phyloP scores from a whole-genome alignment of 2,113 vertebrate genomes.

The Polypterus bichir region DNA sequence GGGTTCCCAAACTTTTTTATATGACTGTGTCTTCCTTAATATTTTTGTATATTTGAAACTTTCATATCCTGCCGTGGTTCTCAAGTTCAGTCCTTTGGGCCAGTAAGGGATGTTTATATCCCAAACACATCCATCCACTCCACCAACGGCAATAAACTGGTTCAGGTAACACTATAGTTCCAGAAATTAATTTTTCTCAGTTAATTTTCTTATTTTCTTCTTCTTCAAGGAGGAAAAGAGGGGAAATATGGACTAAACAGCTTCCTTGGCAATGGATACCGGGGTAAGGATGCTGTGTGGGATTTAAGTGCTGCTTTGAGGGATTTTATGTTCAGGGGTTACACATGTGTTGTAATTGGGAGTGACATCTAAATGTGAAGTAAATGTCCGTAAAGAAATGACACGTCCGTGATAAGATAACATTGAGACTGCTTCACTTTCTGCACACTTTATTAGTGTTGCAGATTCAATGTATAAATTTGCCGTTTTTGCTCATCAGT shows the following conservation, averaged over 20 bases:
- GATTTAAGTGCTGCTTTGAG: too few relatives aligned
- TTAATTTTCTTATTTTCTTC: background rate
- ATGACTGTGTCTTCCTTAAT: background rate
- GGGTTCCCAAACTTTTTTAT: too few relatives aligned
- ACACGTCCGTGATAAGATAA: too few relatives aligned
- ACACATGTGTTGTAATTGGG: too few relatives aligned
- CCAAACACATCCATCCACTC: background rate
- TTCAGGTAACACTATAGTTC: background rate
- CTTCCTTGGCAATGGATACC: slow-evolving; percentile 52
- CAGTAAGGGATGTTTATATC: background rate
- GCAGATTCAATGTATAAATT: too few relatives aligned
- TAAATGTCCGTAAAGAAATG: too few relatives aligned
- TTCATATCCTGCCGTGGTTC: background rate
- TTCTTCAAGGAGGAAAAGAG: slow-evolving; percentile 37
- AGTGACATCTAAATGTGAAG: too few relatives aligned
- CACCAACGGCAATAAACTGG: background rate
- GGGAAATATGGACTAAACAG: slow-evolving; percentile 46
- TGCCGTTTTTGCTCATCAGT: too few relatives aligned
- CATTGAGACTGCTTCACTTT: too few relatives aligned
- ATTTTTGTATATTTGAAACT: background rate
- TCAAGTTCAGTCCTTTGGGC: background rate
- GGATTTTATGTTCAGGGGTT: too few relatives aligned
- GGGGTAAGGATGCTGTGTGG: slow-evolving; percentile 32
- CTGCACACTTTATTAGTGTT: too few relatives aligned
- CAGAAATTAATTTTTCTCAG: slow-evolving; percentile 8